phyloP scores from a whole-genome alignment of 2,797 vertebrate species.

The Antennarius maculatus region DNA sequence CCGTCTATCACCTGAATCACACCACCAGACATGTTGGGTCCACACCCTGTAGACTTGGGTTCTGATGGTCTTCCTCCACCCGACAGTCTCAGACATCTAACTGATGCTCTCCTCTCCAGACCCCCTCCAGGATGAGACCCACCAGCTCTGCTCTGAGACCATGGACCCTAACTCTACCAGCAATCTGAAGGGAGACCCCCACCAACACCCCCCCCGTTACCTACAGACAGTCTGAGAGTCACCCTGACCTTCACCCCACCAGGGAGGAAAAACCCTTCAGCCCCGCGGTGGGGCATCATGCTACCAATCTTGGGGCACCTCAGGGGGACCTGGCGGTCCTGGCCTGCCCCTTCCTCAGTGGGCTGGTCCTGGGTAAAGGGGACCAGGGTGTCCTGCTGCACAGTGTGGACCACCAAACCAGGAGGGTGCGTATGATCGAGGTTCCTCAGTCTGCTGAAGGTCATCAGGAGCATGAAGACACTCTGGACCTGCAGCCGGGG shows the following conservation, averaged over 20 bases:
- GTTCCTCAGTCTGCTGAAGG: slow-evolving; percentile 68
- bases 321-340: slow-evolving; percentile 54
- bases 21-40: background rate
- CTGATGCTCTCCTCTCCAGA: slow-evolving; percentile 59
- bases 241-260: slow-evolving; percentile 55
- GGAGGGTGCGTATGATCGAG: slow-evolving; percentile 81
- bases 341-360: slow-evolving; percentile 64
- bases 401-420: slow-evolving; percentile 79
- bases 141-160: slow-evolving; percentile 73
- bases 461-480: slow-evolving; percentile 35
- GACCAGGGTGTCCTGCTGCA: slow-evolving; percentile 78
- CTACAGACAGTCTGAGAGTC: slow-evolving; percentile 63
- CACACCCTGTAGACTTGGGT: background rate
- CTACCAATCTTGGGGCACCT: slow-evolving; percentile 31
- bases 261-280: slow-evolving; percentile 75
- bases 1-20: too few relatives aligned
- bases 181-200: slow-evolving; percentile 83
- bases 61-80: background rate
- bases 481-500: slow-evolving; percentile 59
- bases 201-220: slow-evolving; percentile 63
- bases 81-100: background rate
- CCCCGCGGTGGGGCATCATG: slow-evolving; percentile 60
- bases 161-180: slow-evolving; percentile 60
- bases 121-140: slow-evolving; percentile 64
- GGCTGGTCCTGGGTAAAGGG: slow-evolving; percentile 75